Evolutionary conservation across 2,888 invertebrate species (phyloP).

Genomic region (Stenchaetothrips biformis): DNA sequence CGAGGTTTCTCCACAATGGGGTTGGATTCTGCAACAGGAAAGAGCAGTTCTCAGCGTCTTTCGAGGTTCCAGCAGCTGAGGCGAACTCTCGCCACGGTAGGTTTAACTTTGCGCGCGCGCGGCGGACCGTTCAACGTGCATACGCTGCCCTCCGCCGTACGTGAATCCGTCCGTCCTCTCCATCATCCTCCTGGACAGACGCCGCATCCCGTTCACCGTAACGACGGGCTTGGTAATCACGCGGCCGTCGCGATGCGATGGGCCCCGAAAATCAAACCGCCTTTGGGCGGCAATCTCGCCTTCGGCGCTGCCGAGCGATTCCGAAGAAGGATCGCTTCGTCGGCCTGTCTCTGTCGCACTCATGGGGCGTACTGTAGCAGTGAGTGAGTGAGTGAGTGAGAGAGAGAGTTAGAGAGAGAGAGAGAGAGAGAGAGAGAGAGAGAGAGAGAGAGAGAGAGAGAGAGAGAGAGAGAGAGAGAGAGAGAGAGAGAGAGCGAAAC

Average conservation of each 20-base stretch:
- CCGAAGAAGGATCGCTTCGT: not conserved
- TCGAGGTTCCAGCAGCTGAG: no score
- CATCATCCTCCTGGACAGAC: no score
- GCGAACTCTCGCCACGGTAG: no score
- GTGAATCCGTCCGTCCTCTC: no score
- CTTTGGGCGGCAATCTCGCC: not conserved
- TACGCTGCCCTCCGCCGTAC: no score
- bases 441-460: constrained; percentile 7
- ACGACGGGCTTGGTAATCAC: not conserved
- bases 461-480: not conserved
- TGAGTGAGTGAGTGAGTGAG: not conserved
- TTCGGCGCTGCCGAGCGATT: not conserved
- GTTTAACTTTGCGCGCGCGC: no score
- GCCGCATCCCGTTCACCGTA: not conserved
- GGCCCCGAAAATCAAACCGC: not conserved
- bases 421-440: constrained; percentile 7
- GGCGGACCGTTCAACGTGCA: no score
- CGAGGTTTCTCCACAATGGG: no score
- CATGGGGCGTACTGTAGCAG: not conserved
- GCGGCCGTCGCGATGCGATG: not conserved
- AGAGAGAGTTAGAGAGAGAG: not conserved
- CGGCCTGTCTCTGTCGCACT: not conserved
- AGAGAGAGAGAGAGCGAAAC: no score
- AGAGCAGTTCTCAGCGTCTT: no score
- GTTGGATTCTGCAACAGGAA: no score